Conservation (phyloP, 2,888 invertebrate genomes). For the Exocentrus adspersus region DNA sequence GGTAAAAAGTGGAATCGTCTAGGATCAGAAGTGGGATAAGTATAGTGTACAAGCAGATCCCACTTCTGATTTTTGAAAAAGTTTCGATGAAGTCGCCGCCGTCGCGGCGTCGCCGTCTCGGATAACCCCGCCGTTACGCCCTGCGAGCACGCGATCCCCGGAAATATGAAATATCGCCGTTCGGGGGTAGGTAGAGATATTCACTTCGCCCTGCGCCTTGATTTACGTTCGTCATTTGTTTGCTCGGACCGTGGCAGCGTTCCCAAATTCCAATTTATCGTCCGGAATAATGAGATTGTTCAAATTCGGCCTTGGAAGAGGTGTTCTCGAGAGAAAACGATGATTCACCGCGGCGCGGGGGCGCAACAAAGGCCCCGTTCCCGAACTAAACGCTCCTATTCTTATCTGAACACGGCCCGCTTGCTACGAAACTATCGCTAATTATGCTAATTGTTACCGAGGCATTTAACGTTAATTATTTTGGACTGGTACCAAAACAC, state of each 20-base stretch:
- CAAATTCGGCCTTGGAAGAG: no score
- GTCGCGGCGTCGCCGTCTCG: constrained; percentile 46
- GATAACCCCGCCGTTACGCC: constrained; percentile 52
- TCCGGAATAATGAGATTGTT: constrained; percentile 49
- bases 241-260: constrained; percentile 52
- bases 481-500: constrained; percentile 33
- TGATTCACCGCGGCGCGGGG: no score
- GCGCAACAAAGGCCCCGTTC: background rate
- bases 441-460: constrained; percentile 26
- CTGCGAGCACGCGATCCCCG: constrained; percentile 53
- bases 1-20: no score
- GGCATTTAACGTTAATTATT: constrained; percentile 27
- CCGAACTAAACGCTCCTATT: background rate
- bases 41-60: no score
- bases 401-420: constrained; percentile 1
- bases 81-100: no score
- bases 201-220: constrained; percentile 56
- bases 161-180: constrained; percentile 53
- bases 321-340: no score
- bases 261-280: constrained; percentile 52
- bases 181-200: constrained; percentile 48
- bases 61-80: no score
- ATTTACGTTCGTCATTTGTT: constrained; percentile 58
- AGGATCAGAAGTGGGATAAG: no score
- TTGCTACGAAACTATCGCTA: constrained; percentile 24